phyloP scores from a whole-genome alignment of 2,888 invertebrate species.

The Perizoma affinitatum region DNA sequence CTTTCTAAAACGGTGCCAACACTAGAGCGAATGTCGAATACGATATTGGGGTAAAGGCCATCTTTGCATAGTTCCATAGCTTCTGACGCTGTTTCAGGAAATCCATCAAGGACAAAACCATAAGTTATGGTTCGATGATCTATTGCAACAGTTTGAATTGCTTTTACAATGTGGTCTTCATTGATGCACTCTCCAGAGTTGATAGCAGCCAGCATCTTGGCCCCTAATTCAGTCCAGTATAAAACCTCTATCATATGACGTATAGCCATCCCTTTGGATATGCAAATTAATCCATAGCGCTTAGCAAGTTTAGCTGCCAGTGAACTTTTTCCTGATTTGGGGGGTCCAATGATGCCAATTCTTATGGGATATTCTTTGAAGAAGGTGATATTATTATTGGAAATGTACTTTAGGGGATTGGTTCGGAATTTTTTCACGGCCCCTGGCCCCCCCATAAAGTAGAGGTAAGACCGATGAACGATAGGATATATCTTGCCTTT shows the following conservation, averaged over 20 bases:
- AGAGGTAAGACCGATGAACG: conserved; percentile 84
- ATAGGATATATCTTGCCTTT: conserved; percentile 79
- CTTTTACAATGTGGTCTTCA: conserved; percentile 73
- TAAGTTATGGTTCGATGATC: conserved; percentile 76
- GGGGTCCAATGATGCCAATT: conserved; percentile 85
- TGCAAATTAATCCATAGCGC: conserved; percentile 79
- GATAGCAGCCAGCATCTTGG: conserved; percentile 63
- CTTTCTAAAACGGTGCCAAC: conserved; percentile 64
- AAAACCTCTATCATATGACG: conserved; percentile 76
- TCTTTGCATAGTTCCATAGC: conserved; percentile 72
- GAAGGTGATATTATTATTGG: conserved; percentile 60
- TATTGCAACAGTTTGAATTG: conserved; percentile 79
- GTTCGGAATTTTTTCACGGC: conserved; percentile 76
- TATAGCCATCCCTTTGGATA: conserved; percentile 82
- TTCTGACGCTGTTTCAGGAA: conserved; percentile 81
- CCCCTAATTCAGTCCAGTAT: conserved; percentile 78
- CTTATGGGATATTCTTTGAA: conserved; percentile 80
- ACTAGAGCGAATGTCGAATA: conserved; percentile 78
- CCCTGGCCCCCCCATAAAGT: conserved; percentile 81
- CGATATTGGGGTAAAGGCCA: conserved; percentile 83
- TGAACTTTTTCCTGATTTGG: conserved; percentile 85
- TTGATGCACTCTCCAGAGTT: conserved; percentile 70
- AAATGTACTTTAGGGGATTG: conserved; percentile 84
- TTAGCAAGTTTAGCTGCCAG: conserved; percentile 81
- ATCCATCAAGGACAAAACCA: conserved; percentile 86